Evolutionary conservation across 2,113 vertebrate species (phyloP).

Genomic region (Coturnix japonica): DNA sequence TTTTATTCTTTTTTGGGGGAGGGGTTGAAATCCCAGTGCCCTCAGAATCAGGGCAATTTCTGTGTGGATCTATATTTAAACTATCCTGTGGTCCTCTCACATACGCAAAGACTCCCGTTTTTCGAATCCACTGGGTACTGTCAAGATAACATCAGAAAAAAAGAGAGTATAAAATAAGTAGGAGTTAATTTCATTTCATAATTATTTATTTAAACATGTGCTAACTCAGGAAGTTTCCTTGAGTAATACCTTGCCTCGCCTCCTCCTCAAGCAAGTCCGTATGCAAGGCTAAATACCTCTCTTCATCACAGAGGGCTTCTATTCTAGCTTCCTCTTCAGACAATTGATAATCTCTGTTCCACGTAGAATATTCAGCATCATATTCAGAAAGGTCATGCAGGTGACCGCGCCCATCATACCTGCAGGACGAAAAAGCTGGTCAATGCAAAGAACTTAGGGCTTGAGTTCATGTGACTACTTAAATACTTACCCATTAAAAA

Average conservation of each 20-base stretch:
- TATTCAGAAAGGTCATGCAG: conserved; percentile 99
- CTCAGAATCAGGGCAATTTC: conserved; percentile 82
- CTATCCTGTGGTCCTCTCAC: conserved; percentile 87
- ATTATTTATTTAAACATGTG: conserved; percentile 56
- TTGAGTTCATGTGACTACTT: conserved; percentile 45
- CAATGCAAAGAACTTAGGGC: conserved; percentile 73
- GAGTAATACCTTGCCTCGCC: conserved; percentile 94
- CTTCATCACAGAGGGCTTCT: conserved; percentile 97
- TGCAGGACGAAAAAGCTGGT: conserved; percentile 87
- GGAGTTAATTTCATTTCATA: conserved; percentile 75
- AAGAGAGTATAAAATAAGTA: conserved; percentile 85
- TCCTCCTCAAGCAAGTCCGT: conserved; percentile 99
- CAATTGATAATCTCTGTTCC: conserved; percentile 96
- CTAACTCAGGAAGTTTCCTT: conserved; percentile 80
- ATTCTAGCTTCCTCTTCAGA: conserved; percentile 98
- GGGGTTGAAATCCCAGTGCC: conserved; percentile 79
- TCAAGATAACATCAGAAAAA: conserved; percentile 91
- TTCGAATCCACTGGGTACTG: conserved; percentile 87
- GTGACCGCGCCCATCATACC: conserved; percentile 99
- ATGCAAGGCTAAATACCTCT: conserved; percentile 99
- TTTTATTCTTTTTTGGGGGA: conserved; percentile 31
- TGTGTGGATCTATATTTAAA: conserved; percentile 84
- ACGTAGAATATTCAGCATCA: conserved; percentile 93
- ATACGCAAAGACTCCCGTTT: conserved; percentile 84
- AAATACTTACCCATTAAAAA: conserved; percentile 79